Base-by-base conservation (phyloP, 2,113 vertebrate species). In the Salvelinus alpinus region DNA sequence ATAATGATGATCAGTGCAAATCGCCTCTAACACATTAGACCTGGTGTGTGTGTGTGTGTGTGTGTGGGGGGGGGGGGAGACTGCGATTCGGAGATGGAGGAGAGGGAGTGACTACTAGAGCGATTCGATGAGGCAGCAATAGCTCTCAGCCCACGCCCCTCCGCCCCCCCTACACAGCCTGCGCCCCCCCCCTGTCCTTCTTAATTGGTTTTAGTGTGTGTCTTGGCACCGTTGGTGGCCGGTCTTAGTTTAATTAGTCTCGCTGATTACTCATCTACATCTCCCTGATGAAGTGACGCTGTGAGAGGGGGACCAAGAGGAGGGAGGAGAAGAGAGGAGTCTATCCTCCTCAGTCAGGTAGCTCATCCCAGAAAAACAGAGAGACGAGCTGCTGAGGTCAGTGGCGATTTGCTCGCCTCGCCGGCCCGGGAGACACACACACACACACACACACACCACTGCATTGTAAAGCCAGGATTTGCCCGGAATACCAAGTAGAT, bases 121-220 rank as follows among this genome's bases (percentile, higher is more conserved):
- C 77, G 7, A 86, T 88, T 69, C 80, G 87, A 92, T 91, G 87
- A 93, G 80, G 78, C 85, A 86, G 90, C 90, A 86, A 64, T 80
- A 82, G 84, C 78, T 85, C 79, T 79, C 83, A 31, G 48, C 69
- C 31, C 14, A 16, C 38, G 8, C 38, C 16, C 44, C 18, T 24
- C 51, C 2, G 3, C 44, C 25, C 24, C 57, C 57, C 16, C 71
- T 74, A 74, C 80, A 66, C 76, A 64, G 59, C 14, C 60, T 25
- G 48, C 71, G 73, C 64, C 71, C 47, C 24, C 47, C 24, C 73
- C n/a, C 51, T 24, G 1, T 65, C 81, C 76, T 80, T 85, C 76
- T 84, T 92, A 90, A 93, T 92, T 92, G 88, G 82, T 84, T 91
- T 92, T 90, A 88, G 81, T 82, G 88, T 72, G 76, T 84, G 82